Conservation (phyloP, 1,140 invertebrate genomes). For the Sminthurides bifidus region DNA sequence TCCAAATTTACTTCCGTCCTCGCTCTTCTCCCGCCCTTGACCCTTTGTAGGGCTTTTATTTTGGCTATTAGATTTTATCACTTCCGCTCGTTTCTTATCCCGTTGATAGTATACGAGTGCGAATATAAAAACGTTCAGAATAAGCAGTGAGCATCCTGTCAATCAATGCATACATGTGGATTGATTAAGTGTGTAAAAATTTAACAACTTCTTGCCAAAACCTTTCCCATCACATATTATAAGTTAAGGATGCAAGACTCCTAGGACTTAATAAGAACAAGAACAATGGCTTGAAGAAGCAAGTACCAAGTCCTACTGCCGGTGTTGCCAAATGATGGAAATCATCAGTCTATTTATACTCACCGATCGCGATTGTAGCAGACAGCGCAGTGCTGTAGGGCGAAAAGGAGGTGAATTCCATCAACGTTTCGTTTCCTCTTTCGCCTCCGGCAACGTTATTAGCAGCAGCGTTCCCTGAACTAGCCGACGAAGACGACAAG, state of each 20-base stretch:
- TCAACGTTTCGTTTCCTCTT: slow-evolving; percentile 11
- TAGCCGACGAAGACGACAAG: slow-evolving; percentile 16
- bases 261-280: too few species aligned
- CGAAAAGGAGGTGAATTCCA: slow-evolving; percentile 55
- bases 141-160: slow-evolving; percentile 59
- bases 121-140: slow-evolving; percentile 75
- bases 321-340: not conserved
- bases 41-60: too few species aligned
- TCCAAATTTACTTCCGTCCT: slow-evolving; percentile 15
- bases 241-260: not conserved
- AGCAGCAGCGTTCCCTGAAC: not conserved
- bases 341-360: not conserved
- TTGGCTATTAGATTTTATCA: slow-evolving; percentile 37
- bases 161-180: not conserved
- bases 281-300: too few species aligned
- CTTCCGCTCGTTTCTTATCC: slow-evolving; percentile 65
- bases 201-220: not conserved
- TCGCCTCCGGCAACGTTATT: not conserved
- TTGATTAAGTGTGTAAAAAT: not conserved
- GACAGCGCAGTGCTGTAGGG: slow-evolving; percentile 70
- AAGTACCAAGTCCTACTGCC: too few species aligned
- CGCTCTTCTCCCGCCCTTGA: slow-evolving; percentile 6
- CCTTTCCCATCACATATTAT: too few species aligned
- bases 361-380: slow-evolving; percentile 70
- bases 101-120: slow-evolving; percentile 75